Percentiles rank a stretch among this genome's conserved stretches.
These are phyloP conservation scores for Myioborus melanocephalus DNA, from an alignment of 2,797 vertebrate genomes.

Conservation along the genomic window DNA sequence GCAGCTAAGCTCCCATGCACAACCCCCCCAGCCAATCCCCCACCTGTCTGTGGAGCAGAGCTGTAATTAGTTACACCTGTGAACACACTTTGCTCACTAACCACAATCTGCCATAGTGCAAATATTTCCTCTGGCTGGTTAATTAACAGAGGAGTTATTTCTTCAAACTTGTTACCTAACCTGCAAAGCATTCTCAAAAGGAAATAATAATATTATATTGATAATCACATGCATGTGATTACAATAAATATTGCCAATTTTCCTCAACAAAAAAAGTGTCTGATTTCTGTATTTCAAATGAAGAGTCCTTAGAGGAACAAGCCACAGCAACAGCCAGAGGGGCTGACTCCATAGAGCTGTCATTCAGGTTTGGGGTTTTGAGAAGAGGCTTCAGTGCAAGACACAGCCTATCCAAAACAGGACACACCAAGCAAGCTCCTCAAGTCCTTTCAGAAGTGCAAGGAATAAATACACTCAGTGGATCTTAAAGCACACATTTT, in stretches of 20 bases:
- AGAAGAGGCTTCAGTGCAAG: neutral
- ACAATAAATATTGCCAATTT: neutral
- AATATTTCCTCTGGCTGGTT: neutral
- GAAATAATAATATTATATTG: neutral
- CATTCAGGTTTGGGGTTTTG: neutral
- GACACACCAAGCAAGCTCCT: neutral
- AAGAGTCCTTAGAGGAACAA: neutral
- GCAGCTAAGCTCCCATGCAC: neutral
- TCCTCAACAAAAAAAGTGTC: rapidly evolving
- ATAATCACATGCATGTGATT: neutral
- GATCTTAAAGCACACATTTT: neutral
- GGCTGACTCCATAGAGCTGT: neutral
- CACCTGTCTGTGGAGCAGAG: neutral
- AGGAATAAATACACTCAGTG: neutral
- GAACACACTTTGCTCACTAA: neutral
- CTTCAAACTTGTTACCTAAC: neutral
- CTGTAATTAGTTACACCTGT: neutral
- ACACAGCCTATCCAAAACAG: neutral
- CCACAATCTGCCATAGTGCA: neutral
- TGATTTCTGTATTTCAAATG: neutral
- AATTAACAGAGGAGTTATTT: neutral
- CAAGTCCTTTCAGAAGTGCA: neutral
- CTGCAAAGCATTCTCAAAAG: neutral
- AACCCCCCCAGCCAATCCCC: neutral
- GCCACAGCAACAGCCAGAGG: neutral